Base-by-base conservation (phyloP, 2,113 vertebrate genomes). In the Sylvilagus bachmani region DNA sequence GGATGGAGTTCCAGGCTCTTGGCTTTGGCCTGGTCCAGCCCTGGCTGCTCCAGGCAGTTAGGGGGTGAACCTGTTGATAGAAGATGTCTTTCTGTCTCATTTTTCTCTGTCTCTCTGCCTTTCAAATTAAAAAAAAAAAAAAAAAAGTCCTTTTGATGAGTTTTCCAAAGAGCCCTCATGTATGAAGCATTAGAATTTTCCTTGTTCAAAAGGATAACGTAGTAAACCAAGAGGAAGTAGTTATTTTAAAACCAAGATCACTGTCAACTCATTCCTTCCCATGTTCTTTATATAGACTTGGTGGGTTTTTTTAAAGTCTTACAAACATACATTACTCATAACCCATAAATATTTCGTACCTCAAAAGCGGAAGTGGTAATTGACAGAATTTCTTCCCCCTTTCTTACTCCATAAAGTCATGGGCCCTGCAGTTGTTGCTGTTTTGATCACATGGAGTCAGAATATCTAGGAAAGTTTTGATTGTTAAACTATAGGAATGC, bases 361-460 rank as follows among this genome's bases (percentile, higher is more conserved):
- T 81, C 86, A 70, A 86, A 97, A 96, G 74, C 70, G 85, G 97
- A 96, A 97, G 90, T 96, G 83, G 75, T 62, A 10, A 53, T 83
- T 83, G 78, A 79, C 64, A 78, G 70, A 70, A 92, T 90, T 44
- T 61, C 33, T 7, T 29, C 22, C 17, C 29, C 6, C 14, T 73
- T 82, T 55, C 44, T 24, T 8, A 44, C 25, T 36, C 22, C 6
- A 0, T 22, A 29, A 80, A 29, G 55, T 62, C 90, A 89, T 14
- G 0, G n/a, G 71, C 14, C 53, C 25, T 61, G 25, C 21, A 17
- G 5, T 69, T 71, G 62, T 29, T 69, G 3, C 4, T 90, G 44
- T 27, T 55, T 44, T 16, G 36, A 29, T 95, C 77, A 70, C 4
- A 4, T 31, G 74, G 38, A 90, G 21, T 16, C 36, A 58, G 79